Evolutionary conservation across 2,888 invertebrate genomes (phyloP).

Genomic region (Tricholauxania praeusta): DNA sequence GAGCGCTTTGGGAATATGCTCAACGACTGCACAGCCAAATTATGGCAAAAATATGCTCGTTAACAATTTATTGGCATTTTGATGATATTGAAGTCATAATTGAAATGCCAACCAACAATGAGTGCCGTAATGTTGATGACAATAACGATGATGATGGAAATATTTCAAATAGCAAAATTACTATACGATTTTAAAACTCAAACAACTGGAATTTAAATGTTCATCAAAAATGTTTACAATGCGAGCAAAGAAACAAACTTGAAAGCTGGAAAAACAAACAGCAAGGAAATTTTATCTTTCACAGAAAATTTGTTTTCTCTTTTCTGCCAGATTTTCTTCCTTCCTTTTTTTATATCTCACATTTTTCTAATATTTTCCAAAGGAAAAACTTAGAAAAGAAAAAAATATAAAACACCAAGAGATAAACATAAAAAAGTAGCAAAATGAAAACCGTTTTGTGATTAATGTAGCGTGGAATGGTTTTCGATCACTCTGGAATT

Average conservation of each 20-base stretch:
- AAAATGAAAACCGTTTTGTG: conserved; percentile 35
- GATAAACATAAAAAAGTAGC: not conserved
- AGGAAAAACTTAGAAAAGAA: not conserved
- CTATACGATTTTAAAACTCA: not conserved
- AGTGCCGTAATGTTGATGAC: not conserved
- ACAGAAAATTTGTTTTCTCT: not conserved
- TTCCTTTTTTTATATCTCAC: not conserved
- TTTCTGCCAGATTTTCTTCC: not conserved
- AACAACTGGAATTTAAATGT: conserved; percentile 11
- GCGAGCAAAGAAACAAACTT: not conserved
- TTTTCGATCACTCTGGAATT: conserved; percentile 37
- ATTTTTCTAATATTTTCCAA: not conserved
- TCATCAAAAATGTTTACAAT: not conserved
- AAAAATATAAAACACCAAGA: not conserved
- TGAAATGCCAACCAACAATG: too few species aligned
- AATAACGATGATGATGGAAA: conserved; percentile 2
- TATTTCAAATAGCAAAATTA: not conserved
- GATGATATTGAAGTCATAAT: too few species aligned
- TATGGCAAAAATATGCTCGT: too few species aligned
- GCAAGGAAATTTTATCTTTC: not conserved
- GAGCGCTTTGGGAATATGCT: too few species aligned
- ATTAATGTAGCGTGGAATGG: conserved; percentile 42
- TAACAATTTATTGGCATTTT: too few species aligned
- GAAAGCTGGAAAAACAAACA: too few species aligned
- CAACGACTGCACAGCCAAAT: too few species aligned